Evolutionary conservation across 1,140 invertebrate species (phyloP).

Genomic region (Cardiocondyla obscurior): DNA sequence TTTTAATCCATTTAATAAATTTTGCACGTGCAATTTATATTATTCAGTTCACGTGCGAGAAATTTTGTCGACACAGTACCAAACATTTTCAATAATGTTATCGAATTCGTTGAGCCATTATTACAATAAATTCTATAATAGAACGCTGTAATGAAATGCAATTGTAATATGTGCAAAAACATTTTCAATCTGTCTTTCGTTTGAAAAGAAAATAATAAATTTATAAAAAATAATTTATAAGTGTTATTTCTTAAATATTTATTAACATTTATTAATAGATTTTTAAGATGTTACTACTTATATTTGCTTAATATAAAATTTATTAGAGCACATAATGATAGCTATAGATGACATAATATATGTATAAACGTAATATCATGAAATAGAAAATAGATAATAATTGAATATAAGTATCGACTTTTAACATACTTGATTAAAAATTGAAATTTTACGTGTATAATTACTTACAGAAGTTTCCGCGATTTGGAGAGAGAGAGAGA

Average conservation of each 20-base stretch:
- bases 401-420: background rate
- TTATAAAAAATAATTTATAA: background rate
- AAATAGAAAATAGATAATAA: no score
- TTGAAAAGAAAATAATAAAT: background rate
- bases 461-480: background rate
- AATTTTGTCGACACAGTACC: slow-evolving; percentile 6
- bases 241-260: background rate
- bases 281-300: background rate
- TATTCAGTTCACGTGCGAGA: background rate
- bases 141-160: background rate
- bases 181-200: no score
- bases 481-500: background rate
- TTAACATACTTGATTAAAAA: background rate
- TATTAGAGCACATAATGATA: background rate
- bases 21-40: background rate
- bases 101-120: background rate
- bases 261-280: background rate
- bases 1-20: slow-evolving; percentile 36
- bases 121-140: background rate
- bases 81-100: slow-evolving; percentile 13
- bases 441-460: background rate
- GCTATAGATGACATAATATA: background rate
- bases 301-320: background rate
- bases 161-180: no score
- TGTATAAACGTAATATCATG: background rate